A percentile compares a stretch with the other conserved stretches of the same genome.
phyloP scores from a whole-genome alignment of 1,140 invertebrate species.

The Alviniconcha marisindica region DNA sequence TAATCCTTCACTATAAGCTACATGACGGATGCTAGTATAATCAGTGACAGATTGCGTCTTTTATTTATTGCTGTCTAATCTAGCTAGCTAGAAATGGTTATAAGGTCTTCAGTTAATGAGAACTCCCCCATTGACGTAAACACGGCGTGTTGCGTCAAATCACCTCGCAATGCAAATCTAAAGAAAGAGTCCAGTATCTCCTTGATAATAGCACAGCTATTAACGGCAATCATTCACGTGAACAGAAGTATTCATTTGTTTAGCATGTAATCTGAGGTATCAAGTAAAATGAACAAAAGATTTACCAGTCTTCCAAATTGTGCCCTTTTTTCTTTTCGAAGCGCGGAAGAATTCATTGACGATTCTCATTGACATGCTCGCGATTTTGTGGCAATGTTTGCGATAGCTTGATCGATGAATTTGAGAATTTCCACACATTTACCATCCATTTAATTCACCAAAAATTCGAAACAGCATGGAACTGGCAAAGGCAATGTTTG shows the following conservation, averaged over 20 bases:
- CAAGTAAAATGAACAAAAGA: too few species aligned
- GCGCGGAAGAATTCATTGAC: not conserved
- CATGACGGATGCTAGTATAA: too few species aligned
- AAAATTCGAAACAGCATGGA: conserved; percentile 56
- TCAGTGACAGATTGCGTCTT: too few species aligned
- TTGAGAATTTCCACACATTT: not conserved
- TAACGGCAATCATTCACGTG: too few species aligned
- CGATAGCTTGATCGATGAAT: conserved; percentile 9
- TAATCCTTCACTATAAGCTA: too few species aligned
- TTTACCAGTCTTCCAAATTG: not conserved
- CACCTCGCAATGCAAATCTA: conserved; percentile 2
- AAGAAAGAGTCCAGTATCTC: conserved; percentile 21
- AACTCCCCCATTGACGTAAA: conserved; percentile 25
- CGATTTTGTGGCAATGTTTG: not conserved
- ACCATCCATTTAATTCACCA: not conserved
- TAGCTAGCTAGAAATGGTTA: too few species aligned
- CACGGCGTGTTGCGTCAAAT: not conserved
- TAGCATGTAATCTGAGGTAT: too few species aligned
- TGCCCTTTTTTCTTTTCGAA: not conserved
- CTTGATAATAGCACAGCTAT: too few species aligned
- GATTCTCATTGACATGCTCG: conserved; percentile 24
- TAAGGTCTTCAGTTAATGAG: not conserved
- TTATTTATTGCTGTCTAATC: too few species aligned
- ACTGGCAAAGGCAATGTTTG: conserved; percentile 81
- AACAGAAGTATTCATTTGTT: too few species aligned